These are phyloP conservation scores for Amphiprion percula DNA, from an alignment of 2,113 vertebrate species.

Conservation along the genomic window DNA sequence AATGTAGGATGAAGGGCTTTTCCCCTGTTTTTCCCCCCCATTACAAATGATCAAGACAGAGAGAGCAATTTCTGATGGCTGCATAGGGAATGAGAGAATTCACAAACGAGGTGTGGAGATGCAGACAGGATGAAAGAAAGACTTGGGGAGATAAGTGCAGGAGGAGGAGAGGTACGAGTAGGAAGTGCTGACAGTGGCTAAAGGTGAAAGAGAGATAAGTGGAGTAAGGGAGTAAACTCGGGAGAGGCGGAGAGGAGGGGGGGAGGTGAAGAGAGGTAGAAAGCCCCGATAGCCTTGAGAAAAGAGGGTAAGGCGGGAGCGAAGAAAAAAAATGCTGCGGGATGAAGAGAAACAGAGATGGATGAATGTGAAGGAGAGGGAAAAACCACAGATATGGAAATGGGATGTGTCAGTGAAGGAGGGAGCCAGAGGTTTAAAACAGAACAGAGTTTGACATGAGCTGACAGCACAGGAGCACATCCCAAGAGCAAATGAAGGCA, in stretches of 20 bases:
- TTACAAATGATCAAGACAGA: slow-evolving; percentile 35
- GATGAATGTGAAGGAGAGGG: slow-evolving; percentile 49
- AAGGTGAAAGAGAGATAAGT: slow-evolving; percentile 73
- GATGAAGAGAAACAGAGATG: slow-evolving; percentile 51
- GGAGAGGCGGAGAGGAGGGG: slow-evolving; percentile 29
- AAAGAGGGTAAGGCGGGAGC: slow-evolving; percentile 26
- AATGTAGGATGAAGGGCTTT: neutral
- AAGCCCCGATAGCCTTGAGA: slow-evolving; percentile 66
- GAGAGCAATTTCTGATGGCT: slow-evolving; percentile 26
- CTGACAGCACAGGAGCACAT: slow-evolving; percentile 64
- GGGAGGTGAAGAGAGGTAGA: slow-evolving; percentile 53
- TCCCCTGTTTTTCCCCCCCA: neutral
- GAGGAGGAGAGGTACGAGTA: slow-evolving; percentile 29
- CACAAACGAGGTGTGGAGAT: slow-evolving; percentile 45
- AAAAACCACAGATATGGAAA: slow-evolving; percentile 68
- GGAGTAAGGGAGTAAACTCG: slow-evolving; percentile 63
- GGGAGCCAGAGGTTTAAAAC: slow-evolving; percentile 58
- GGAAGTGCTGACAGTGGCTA: slow-evolving; percentile 72
- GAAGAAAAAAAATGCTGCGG: slow-evolving; percentile 22
- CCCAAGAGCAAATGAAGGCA: slow-evolving; percentile 52
- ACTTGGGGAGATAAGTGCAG: slow-evolving; percentile 55
- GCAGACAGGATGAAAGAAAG: slow-evolving; percentile 50
- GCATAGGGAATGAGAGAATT: slow-evolving; percentile 24
- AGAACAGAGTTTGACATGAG: slow-evolving; percentile 71
- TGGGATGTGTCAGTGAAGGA: slow-evolving; percentile 68